These are phyloP conservation scores for Cygnus olor DNA, from an alignment of 2,797 vertebrate species.

Conservation along the genomic window DNA sequence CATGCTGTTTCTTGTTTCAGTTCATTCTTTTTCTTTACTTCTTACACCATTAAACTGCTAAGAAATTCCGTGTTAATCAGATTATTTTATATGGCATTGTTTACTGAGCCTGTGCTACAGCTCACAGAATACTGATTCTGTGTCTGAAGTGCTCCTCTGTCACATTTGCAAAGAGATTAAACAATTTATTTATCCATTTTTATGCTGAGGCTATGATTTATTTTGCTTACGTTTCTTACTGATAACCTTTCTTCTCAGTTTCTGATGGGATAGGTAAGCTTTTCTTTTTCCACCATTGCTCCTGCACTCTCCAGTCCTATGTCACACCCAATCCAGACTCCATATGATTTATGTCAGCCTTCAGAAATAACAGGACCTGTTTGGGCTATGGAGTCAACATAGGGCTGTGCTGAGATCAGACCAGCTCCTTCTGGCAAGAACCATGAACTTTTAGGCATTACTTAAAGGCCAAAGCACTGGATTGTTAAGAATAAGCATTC, in stretches of 20 bases:
- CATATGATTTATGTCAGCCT: constrained; percentile 18
- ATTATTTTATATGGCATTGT: not conserved
- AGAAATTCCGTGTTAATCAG: not conserved
- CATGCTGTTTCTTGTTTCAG: constrained; percentile 17
- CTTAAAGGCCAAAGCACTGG: not conserved
- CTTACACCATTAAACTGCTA: not conserved
- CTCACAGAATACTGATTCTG: not conserved
- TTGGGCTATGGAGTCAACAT: not conserved
- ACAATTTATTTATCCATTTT: not conserved
- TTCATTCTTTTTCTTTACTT: constrained; percentile 36
- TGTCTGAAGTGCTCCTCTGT: not conserved
- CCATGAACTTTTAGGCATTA: not conserved
- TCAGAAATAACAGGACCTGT: not conserved
- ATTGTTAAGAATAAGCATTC: constrained; percentile 5
- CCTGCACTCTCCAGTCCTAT: not conserved
- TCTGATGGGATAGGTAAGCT: not conserved
- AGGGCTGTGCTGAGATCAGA: not conserved
- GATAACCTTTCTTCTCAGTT: not conserved
- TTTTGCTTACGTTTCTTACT: constrained; percentile 28
- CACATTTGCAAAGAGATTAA: not conserved
- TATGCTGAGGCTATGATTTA: not conserved
- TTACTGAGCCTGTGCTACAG: not conserved
- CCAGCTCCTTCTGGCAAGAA: not conserved
- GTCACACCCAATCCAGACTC: not conserved
- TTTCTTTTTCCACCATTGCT: not conserved